Percentiles rank a stretch among this genome's conserved stretches.
Conservation (phyloP, 2,113 vertebrate species). For the Hiodon tergisus region DNA sequence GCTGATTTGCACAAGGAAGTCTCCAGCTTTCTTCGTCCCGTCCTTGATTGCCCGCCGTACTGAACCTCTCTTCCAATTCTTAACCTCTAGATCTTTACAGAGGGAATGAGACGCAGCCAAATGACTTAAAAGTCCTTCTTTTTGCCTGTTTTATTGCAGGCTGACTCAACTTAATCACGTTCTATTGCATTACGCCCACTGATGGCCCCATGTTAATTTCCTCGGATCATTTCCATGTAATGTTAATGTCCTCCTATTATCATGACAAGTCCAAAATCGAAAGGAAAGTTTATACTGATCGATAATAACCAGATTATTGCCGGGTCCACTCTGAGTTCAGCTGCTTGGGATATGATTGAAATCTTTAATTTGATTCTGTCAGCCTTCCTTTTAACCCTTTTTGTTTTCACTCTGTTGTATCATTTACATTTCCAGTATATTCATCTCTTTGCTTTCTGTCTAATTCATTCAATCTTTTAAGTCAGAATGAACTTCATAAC, state of each 20-base stretch:
- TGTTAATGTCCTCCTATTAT: constrained; percentile 20
- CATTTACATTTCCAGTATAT: constrained; percentile 16
- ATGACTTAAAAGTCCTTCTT: neutral
- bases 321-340: constrained; percentile 10
- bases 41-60: constrained; percentile 42
- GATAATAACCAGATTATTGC: constrained; percentile 31
- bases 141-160: constrained; percentile 17
- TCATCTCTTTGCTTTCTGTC: constrained; percentile 7
- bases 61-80: constrained; percentile 18
- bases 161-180: constrained; percentile 28
- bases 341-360: constrained; percentile 33
- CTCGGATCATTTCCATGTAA: constrained; percentile 24
- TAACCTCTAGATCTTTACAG: constrained; percentile 16
- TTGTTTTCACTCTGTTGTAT: constrained; percentile 11
- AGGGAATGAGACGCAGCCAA: constrained; percentile 7
- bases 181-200: constrained; percentile 23
- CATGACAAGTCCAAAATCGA: constrained; percentile 19
- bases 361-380: constrained; percentile 23
- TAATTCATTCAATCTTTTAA: neutral
- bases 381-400: constrained; percentile 24
- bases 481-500: too few relatives aligned
- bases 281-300: constrained; percentile 29
- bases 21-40: constrained; percentile 16
- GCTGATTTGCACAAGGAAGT: constrained; percentile 41
- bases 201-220: constrained; percentile 23